Evolutionary conservation across 1,140 invertebrate species (phyloP).

Genomic region (Temnothorax longispinosus): DNA sequence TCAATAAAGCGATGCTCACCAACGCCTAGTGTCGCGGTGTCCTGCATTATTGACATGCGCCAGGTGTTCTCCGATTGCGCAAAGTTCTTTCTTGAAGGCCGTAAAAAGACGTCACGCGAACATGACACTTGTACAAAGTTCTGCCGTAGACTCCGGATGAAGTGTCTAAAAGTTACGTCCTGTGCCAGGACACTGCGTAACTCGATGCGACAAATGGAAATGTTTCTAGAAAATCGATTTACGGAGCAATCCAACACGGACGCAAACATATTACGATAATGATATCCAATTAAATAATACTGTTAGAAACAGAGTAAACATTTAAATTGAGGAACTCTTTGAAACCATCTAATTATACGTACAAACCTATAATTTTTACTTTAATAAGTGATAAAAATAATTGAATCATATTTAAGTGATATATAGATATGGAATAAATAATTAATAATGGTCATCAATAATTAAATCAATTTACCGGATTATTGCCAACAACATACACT

Average conservation of each 20-base stretch:
- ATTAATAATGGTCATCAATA: background rate
- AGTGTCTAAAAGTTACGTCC: background rate
- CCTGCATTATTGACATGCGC: conserved; percentile 66
- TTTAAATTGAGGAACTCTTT: background rate
- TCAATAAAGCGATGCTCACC: conserved; percentile 45
- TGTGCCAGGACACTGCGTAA: background rate
- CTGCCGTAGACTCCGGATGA: background rate
- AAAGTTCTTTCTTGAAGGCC: conserved; percentile 53
- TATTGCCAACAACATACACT: background rate
- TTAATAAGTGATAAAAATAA: background rate
- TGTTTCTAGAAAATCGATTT: conserved; percentile 4
- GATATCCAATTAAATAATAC: background rate
- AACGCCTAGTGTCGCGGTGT: background rate
- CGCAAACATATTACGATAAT: background rate
- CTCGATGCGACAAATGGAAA: background rate
- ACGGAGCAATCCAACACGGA: background rate
- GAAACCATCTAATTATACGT: background rate
- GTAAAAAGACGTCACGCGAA: conserved; percentile 17
- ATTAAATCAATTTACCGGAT: background rate
- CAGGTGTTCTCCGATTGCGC: conserved; percentile 56
- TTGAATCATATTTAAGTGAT: background rate
- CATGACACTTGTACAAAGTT: conserved; percentile 41
- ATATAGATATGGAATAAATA: background rate
- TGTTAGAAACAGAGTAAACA: background rate
- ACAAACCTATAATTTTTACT: background rate